Base-by-base conservation (phyloP, 1,140 invertebrate genomes). In the Drosophila tani region DNA sequence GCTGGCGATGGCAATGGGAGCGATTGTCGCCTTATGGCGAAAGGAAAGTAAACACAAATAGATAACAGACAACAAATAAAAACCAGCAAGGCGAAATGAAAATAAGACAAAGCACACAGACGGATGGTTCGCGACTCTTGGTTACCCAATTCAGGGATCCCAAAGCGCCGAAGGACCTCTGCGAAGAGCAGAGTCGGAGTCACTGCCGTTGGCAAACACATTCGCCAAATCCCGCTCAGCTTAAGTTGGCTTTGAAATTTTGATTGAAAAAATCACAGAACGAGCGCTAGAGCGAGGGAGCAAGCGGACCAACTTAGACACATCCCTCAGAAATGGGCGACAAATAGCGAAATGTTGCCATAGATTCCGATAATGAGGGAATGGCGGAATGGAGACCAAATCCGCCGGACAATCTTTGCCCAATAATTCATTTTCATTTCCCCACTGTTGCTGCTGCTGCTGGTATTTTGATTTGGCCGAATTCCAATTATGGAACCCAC, bases 211-310 rank as follows among this genome's bases (percentile, higher is more conserved):
- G 76, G 77, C 68, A 80, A 79, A 83, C 75, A 85, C 75, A 85
- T 80, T 82, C 79, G 43, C 64, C 75, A 90, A 90, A 90, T 90
- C 85, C 85, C 78, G 65, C 43, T 74, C 81, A 90, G 85, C 85
- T 90, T 90, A 90, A 86, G 82, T 75, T 91, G 75, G 85, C 81
- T 90, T 90, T 85, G 79, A 90, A 90, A 90, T 91, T 90, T 90
- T 90, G 85, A 90, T 90, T 90, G 85, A 90, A 90, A 90, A 90
- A 90, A 90, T 90, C 86, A 83, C 66, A 77, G 75, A 45, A 75
- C 67, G 45, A 51, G 53, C 7, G 53, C 7, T 40, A 14, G 35
- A 19, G 41, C 45, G 55, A 59, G 67, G 51, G 32, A 11, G 58
- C 47, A 38, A 58, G 71, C 55, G 40, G 74, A 69, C 65, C 55